Evolutionary conservation across 2,888 invertebrate species (phyloP), one percentile per base, ranked within the genome.

Genomic region (Drosophila mettleri): DNA sequence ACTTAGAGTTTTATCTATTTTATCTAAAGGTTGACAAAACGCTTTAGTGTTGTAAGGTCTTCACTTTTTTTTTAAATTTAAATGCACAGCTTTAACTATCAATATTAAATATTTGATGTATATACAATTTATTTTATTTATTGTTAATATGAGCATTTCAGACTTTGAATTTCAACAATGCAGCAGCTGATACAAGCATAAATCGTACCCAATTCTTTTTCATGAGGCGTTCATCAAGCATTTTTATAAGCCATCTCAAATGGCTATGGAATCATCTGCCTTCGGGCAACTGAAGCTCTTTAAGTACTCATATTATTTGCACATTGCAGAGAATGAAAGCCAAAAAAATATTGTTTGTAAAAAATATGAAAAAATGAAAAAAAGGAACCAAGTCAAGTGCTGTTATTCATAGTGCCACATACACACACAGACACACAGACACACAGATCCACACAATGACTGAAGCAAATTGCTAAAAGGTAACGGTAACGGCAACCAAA

Each of bases 261-360:
- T 31, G 31, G 48, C 49, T 22, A 49, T 54, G 36, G 45, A 20
- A 2, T 49, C 33, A 59, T 43, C 58, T 52, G 51, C 39, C 61
- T 34, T 36, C 14, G 51, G 63, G 48, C 49, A 48, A 18, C 20
- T 46, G 53, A 72, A 68, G 64, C 69, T 69, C 69, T 76, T 73
- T 77, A 88, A 88, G 83, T 79, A 67, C 80, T 75, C 66, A 57
- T 80, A 83, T 86, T 71, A 86, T 88, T 80, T 83, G 73, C 83
- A 76, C 83, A 82, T 57, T 64, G 65, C 66, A 61, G 55, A 52
- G 55, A 59, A 41, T 33, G 34, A 46, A 39, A 68, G 54, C 38
- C 16, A 52, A 53, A 51, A 64, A 62, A 62, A 43, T 41, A 27
- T 29, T 46, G 16, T 46, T 16, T 10, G 33, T 49, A n/a, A 14